These are phyloP conservation scores for Ephialtes manifestator DNA, from an alignment of 2,888 invertebrate species.

Conservation along the genomic window DNA sequence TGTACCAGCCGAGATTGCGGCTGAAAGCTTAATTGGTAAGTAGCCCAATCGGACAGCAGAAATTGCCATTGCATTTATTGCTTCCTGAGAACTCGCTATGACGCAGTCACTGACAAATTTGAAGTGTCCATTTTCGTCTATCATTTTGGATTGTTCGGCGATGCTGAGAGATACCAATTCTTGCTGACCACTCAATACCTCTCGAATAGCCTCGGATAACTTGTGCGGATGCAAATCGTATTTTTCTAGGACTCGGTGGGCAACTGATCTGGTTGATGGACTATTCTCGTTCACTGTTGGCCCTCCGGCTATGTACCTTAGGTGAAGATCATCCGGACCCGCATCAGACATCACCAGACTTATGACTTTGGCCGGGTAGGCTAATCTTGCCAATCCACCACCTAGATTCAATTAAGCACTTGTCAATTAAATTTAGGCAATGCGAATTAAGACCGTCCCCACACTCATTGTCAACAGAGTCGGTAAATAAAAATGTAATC, in stretches of 20 bases:
- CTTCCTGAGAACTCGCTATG: slow-evolving; percentile 76
- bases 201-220: slow-evolving; percentile 80
- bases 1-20: slow-evolving; percentile 58
- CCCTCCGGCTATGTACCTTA: slow-evolving; percentile 87
- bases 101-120: slow-evolving; percentile 76
- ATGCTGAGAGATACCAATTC: slow-evolving; percentile 1
- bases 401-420: slow-evolving; percentile 74
- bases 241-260: slow-evolving; percentile 86
- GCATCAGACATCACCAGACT: slow-evolving; percentile 90
- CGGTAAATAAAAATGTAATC: too few species aligned
- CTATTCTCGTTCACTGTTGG: slow-evolving; percentile 86
- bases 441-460: background rate
- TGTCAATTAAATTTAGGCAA: background rate
- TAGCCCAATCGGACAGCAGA: slow-evolving; percentile 74
- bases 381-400: slow-evolving; percentile 86
- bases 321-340: slow-evolving; percentile 87
- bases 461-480: too few species aligned
- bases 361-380: slow-evolving; percentile 85
- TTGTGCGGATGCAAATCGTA: slow-evolving; percentile 81
- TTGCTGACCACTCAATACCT: slow-evolving; percentile 70
- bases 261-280: slow-evolving; percentile 71
- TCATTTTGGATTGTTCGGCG: slow-evolving; percentile 17
- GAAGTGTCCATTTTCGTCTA: slow-evolving; percentile 72
- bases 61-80: slow-evolving; percentile 76
- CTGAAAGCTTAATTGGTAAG: slow-evolving; percentile 75